Conservation (phyloP, 1,140 invertebrate species). For the Uloborus diversus region DNA sequence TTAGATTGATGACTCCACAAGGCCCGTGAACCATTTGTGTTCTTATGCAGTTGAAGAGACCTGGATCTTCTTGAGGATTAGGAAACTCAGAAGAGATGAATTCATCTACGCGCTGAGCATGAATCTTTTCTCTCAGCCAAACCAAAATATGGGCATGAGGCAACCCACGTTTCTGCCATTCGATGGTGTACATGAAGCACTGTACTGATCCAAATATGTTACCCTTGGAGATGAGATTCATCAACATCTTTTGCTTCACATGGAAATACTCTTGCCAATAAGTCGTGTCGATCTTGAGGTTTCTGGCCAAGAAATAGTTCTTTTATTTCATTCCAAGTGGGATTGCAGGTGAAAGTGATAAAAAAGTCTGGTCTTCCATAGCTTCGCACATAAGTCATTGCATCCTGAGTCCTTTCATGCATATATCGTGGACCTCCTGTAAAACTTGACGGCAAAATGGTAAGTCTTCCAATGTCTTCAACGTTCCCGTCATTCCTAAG, state of each 20-base stretch:
- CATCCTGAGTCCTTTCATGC: not conserved
- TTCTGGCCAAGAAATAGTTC: slow-evolving; percentile 61
- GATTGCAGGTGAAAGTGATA: slow-evolving; percentile 68
- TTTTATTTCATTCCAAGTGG: slow-evolving; percentile 67
- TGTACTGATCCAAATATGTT: not conserved
- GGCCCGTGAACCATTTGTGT: not conserved
- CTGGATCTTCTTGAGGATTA: no score
- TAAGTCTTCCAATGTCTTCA: no score
- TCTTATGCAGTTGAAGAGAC: no score
- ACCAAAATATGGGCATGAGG: slow-evolving; percentile 66
- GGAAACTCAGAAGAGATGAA: no score
- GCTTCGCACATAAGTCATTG: not conserved
- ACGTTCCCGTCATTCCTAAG: no score
- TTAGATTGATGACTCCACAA: slow-evolving; percentile 1
- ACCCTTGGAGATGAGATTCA: slow-evolving; percentile 51
- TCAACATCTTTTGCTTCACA: slow-evolving; percentile 62
- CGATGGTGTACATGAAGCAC: slow-evolving; percentile 17
- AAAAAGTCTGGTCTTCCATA: slow-evolving; percentile 63
- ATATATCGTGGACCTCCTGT: not conserved
- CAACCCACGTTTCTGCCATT: slow-evolving; percentile 61
- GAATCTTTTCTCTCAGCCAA: no score
- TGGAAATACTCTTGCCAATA: slow-evolving; percentile 65
- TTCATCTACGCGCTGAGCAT: no score
- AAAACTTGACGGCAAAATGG: not conserved
- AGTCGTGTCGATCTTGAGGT: slow-evolving; percentile 63